These are phyloP conservation scores for Nebria brevicollis DNA, from an alignment of 2,888 invertebrate species.

Conservation along the genomic window DNA sequence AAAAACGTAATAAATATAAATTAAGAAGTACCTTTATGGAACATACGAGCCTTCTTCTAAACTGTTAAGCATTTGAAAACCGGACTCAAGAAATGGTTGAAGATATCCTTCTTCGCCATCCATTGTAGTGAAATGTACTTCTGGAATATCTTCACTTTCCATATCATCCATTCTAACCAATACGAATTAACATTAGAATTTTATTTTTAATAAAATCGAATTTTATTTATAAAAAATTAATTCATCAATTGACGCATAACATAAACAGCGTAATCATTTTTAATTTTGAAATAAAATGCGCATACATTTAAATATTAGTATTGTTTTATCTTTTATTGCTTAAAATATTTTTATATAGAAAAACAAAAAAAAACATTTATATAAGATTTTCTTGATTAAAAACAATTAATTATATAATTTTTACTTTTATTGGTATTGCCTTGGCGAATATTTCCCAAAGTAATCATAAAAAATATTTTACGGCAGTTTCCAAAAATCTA, in stretches of 20 bases:
- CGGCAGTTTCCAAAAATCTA: not conserved
- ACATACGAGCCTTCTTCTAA: conserved; percentile 41
- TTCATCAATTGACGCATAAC: too few species aligned
- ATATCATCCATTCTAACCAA: conserved; percentile 36
- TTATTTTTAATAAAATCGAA: not conserved
- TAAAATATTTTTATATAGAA: too few species aligned
- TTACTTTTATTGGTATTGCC: too few species aligned
- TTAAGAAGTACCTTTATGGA: conserved; percentile 19
- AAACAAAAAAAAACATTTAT: too few species aligned
- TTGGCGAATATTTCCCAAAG: too few species aligned
- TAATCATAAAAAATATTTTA: not conserved
- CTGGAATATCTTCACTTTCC: conserved; percentile 41
- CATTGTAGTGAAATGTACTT: conserved; percentile 44
- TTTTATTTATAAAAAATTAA: not conserved
- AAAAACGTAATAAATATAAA: conserved; percentile 2
- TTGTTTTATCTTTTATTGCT: too few species aligned
- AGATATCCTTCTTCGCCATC: conserved; percentile 44
- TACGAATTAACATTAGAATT: not conserved
- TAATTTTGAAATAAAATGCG: too few species aligned
- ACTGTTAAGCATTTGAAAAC: conserved; percentile 44
- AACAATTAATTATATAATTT: too few species aligned
- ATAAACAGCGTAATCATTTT: too few species aligned
- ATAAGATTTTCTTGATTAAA: too few species aligned
- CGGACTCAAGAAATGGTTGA: conserved; percentile 44
- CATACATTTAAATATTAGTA: too few species aligned